Evolutionary conservation across 2,113 vertebrate genomes (phyloP).

Genomic region (Hiodon alosoides): DNA sequence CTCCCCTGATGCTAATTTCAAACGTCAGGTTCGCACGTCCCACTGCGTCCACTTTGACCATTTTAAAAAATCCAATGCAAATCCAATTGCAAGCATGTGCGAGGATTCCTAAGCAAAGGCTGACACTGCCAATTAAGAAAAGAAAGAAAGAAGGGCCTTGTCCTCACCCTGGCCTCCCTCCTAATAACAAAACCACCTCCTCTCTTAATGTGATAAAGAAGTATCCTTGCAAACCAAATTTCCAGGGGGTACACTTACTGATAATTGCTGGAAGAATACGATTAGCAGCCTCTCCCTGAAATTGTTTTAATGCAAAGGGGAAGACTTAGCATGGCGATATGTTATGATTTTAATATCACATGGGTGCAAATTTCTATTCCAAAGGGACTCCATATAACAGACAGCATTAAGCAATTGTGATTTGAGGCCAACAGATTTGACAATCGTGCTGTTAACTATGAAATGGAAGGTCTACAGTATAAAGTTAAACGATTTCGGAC

Average conservation of each 20-base stretch:
- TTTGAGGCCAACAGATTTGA: conserved; percentile 35
- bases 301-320: conserved; percentile 41
- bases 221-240: conserved; percentile 58
- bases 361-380: too few relatives aligned
- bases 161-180: conserved; percentile 53
- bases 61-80: conserved; percentile 66
- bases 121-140: conserved; percentile 61
- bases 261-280: conserved; percentile 57
- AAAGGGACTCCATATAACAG: not conserved
- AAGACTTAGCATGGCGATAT: conserved; percentile 27
- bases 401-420: conserved; percentile 43
- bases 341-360: conserved; percentile 8
- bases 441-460: conserved; percentile 40
- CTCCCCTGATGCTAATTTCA: conserved; percentile 53
- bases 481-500: too few relatives aligned
- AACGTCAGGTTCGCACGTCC: conserved; percentile 54
- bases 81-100: conserved; percentile 53
- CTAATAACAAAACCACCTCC: conserved; percentile 44
- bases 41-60: conserved; percentile 60
- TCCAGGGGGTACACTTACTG: conserved; percentile 64
- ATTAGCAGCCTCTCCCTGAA: conserved; percentile 54
- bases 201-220: conserved; percentile 64
- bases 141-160: conserved; percentile 47
- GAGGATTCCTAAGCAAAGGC: conserved; percentile 56
- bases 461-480: not conserved